Base-by-base conservation (phyloP, 2,888 invertebrate species). In the Lutraria lutraria region DNA sequence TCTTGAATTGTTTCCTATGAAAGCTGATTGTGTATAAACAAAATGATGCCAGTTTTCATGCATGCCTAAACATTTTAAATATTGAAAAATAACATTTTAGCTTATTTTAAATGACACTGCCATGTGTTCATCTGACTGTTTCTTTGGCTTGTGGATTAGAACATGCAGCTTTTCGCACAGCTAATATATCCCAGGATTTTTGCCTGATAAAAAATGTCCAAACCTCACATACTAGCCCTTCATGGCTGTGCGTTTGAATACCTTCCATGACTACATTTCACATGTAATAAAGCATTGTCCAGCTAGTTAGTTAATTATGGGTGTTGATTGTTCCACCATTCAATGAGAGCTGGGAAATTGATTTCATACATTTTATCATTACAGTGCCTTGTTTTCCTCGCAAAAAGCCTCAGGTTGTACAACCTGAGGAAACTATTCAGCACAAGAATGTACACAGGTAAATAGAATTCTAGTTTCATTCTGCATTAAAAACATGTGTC, bases 381-480 rank as follows among this genome's bases (percentile, higher is more conserved):
- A 72, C 84, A 91, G 91, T 91, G 91, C 91, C 91, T 60, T 91
- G 91, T 60, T 91, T 91, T 60, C 91, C 91, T 21, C 54, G 86
- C 16, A 89, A 83, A 10, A 86, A 88, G 43, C 83, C 88, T 12
- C 79, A 84, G 83, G 90, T 91, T 81, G 84, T 91, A 8, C 85
- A 89, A 63, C 91, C 91, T 43, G 88, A 89, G 43, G 85, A 83
- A 10, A 86, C 85, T 34, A 68, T 81, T 21, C 88, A 80, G 56
- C 34, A 89, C 34, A 91, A 91, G 81, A 90, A 85, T 86, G 88
- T 91, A 43, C 79, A 88, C 63, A 91, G 91, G 91, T 91, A 84
- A 76, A 72, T n/a, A 52, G 52, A 29, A 34, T 56, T 82, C n/a
- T 10, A n/a, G 21, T 63, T 63, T 34, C 29, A 82, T 29, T 21